These are phyloP conservation scores for Parnassius apollo DNA, from an alignment of 2,888 invertebrate species.

Conservation along the genomic window DNA sequence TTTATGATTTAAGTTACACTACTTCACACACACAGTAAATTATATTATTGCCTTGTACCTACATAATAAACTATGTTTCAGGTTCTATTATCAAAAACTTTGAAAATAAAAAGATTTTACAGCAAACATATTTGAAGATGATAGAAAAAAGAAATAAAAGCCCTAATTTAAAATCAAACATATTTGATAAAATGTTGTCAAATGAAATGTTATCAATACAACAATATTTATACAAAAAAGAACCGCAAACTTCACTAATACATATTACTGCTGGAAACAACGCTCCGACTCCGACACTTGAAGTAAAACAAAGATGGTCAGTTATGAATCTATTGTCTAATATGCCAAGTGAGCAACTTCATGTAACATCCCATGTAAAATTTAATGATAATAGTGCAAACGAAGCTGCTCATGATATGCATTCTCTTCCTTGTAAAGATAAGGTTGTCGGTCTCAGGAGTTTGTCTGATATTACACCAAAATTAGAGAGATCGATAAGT, in stretches of 20 bases:
- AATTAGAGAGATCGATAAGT: constrained; percentile 22
- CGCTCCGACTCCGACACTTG: constrained; percentile 49
- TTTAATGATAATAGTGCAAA: constrained; percentile 20
- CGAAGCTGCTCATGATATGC: constrained; percentile 7
- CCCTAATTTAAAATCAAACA: constrained; percentile 51
- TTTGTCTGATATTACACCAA: constrained; percentile 36
- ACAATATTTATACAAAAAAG: constrained; percentile 50
- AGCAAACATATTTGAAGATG: not conserved
- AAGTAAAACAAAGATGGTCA: constrained; percentile 59
- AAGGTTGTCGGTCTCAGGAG: constrained; percentile 61
- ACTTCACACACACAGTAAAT: too few species aligned
- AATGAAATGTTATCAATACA: constrained; percentile 64
- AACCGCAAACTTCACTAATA: constrained; percentile 37
- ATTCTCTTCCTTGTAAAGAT: constrained; percentile 32
- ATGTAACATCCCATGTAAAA: constrained; percentile 24
- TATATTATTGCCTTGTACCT: too few species aligned
- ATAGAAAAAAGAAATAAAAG: not conserved
- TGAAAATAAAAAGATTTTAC: not conserved
- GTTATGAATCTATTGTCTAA: constrained; percentile 41
- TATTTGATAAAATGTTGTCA: constrained; percentile 60
- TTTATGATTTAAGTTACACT: too few species aligned
- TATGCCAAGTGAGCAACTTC: constrained; percentile 5
- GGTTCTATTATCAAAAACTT: not conserved
- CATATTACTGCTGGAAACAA: constrained; percentile 39
- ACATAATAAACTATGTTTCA: not conserved